Evolutionary conservation across 2,888 invertebrate species (phyloP), one percentile per base, ranked within the genome.

Genomic region (Hipparchia sbordonii): DNA sequence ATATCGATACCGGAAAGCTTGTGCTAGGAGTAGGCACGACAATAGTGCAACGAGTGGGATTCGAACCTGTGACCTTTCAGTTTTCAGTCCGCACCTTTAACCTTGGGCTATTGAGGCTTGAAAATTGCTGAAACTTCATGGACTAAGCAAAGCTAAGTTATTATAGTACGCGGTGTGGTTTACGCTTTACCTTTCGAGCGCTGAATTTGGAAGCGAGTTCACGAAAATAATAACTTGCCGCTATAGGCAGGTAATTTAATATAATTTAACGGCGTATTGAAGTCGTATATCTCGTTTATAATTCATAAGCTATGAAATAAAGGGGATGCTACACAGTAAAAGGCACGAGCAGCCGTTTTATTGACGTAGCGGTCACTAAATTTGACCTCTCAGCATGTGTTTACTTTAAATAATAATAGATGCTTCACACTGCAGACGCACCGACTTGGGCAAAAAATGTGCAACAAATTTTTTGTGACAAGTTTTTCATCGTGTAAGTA

Each of bases 251-350:
- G 70, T 74, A 52, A 65, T 23, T 51, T 76, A 72, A 76, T 74
- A 67, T 74, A 52, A 65, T 23, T 51, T 76, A 72, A 76, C 72
- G 56, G 68, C 48, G 62, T 45, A 56, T 59, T 57, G 56, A 48
- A 52, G 71, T 60, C 74, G 72, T 74, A 72, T 72, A 69, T 74
- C 74, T 62, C 69, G 71, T 76, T 72, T 74, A 76, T 76, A 71
- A 76, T 76, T 76, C 76, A 76, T 70, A 67, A 23, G 46, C 67
- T 48, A 70, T 72, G 72, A 62, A 68, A 69, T 72, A 69, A 74
- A 74, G 68, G 62, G 72, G 71, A 66, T 71, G 71, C 51, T 23
- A 45, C 66, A 66, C 65, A 48, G 39, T 65, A 52, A 51, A 45
- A 39, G 46, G 8, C 9, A 52, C 10, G n/a, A 12, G 59, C 6